Evolutionary conservation across 2,797 vertebrate genomes (phyloP).

Genomic region (Anguilla megastoma): DNA sequence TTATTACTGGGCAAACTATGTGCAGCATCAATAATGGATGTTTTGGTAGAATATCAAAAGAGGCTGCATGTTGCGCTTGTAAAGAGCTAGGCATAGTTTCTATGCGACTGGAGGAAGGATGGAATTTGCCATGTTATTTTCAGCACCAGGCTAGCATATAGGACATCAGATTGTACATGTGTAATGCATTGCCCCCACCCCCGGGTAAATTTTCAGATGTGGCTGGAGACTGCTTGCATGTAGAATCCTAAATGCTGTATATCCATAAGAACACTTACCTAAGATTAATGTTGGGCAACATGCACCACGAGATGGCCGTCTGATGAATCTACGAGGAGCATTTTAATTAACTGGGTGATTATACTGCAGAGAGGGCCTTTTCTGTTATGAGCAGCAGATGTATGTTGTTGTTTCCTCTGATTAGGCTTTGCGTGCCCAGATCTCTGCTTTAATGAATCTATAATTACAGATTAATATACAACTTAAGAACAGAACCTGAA

Average conservation of each 20-base stretch:
- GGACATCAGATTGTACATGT: background rate
- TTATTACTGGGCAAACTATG: background rate
- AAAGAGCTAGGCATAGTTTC: background rate
- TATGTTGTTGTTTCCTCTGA: constrained; percentile 14
- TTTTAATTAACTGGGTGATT: constrained; percentile 30
- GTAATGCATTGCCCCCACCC: background rate
- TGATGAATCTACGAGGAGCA: constrained; percentile 13
- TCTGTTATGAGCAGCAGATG: background rate
- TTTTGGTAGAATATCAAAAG: constrained; percentile 16
- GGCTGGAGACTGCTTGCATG: too few relatives aligned
- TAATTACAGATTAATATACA: constrained; percentile 45
- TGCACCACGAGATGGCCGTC: constrained; percentile 15
- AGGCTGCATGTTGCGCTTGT: background rate
- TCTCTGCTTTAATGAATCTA: constrained; percentile 13
- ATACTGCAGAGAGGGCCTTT: constrained; percentile 5
- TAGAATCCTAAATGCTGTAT: background rate
- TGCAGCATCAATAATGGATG: constrained; percentile 23
- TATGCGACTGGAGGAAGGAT: background rate
- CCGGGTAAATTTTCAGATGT: background rate
- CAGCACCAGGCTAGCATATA: background rate
- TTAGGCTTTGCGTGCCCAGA: constrained; percentile 6
- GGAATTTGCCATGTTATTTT: background rate
- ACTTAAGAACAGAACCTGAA: constrained; percentile 32
- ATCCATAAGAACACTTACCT: background rate
- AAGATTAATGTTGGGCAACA: constrained; percentile 8